phyloP scores from a whole-genome alignment of 2,113 vertebrate genomes.

The Cyprinodon variegatus region DNA sequence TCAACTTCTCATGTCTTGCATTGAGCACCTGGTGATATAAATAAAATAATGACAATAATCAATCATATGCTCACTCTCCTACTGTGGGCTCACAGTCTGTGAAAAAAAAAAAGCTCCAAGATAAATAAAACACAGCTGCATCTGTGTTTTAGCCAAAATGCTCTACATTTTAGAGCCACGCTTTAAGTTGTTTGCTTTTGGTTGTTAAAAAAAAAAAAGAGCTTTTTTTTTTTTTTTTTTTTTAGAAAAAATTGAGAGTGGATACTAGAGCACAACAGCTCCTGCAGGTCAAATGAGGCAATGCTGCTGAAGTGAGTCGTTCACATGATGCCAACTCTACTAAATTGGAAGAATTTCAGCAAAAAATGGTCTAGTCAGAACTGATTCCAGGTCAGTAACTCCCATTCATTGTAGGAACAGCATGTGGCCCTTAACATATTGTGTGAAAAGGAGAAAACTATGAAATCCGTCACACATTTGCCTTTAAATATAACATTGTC shows the following conservation, averaged over 20 bases:
- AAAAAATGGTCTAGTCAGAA: slow-evolving; percentile 51
- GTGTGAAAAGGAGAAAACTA: background rate
- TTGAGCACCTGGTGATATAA: slow-evolving; percentile 69
- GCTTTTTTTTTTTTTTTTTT: background rate
- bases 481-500: background rate
- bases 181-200: background rate
- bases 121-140: slow-evolving; percentile 36
- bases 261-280: slow-evolving; percentile 30
- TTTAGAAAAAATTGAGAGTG: slow-evolving; percentile 9
- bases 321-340: slow-evolving; percentile 44
- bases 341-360: slow-evolving; percentile 64
- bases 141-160: slow-evolving; percentile 27
- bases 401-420: slow-evolving; percentile 38
- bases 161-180: background rate
- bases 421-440: background rate
- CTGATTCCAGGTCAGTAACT: slow-evolving; percentile 32
- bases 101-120: slow-evolving; percentile 27
- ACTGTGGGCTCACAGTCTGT: slow-evolving; percentile 34
- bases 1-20: slow-evolving; percentile 71
- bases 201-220: background rate
- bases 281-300: slow-evolving; percentile 55
- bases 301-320: slow-evolving; percentile 60
- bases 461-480: background rate
- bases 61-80: slow-evolving; percentile 42
- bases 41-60: slow-evolving; percentile 56